Evolutionary conservation across 2,888 invertebrate genomes (phyloP).

Genomic region (Xestia rhomboidea): DNA sequence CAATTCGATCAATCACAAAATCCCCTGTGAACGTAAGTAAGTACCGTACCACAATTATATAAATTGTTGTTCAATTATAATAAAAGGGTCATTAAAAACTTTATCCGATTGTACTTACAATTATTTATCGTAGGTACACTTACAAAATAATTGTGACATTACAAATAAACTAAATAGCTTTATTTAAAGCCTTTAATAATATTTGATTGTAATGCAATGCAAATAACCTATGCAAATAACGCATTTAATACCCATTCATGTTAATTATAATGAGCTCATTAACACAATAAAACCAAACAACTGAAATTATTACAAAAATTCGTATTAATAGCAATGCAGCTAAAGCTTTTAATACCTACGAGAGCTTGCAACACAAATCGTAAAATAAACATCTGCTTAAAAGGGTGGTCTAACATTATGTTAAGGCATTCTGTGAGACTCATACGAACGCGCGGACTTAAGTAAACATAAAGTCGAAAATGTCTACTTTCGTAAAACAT

Average conservation of each 20-base stretch:
- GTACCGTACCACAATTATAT: not conserved
- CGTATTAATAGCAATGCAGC: conserved; percentile 34
- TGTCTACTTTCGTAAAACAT: too few species aligned
- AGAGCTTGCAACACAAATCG: conserved; percentile 56
- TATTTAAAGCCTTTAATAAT: conserved; percentile 33
- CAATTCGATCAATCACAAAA: not conserved
- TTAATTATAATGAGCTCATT: conserved; percentile 55
- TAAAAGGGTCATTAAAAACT: conserved; percentile 30
- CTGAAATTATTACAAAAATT: conserved; percentile 34
- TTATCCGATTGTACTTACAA: conserved; percentile 25
- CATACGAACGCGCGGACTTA: not conserved
- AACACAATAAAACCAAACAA: conserved; percentile 46
- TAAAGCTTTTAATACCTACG: conserved; percentile 38
- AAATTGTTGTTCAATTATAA: conserved; percentile 23
- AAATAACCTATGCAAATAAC: conserved; percentile 33
- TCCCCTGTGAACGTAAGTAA: not conserved
- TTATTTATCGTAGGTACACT: conserved; percentile 26
- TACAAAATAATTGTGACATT: conserved; percentile 25
- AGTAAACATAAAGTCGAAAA: not conserved
- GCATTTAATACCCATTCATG: conserved; percentile 35
- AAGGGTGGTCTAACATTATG: conserved; percentile 83
- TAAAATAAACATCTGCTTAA: conserved; percentile 65
- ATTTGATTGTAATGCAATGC: conserved; percentile 29
- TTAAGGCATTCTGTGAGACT: conserved; percentile 28
- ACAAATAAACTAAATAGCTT: conserved; percentile 21